Conservation (phyloP, 1,140 invertebrate genomes). For the Bombus superbus region DNA sequence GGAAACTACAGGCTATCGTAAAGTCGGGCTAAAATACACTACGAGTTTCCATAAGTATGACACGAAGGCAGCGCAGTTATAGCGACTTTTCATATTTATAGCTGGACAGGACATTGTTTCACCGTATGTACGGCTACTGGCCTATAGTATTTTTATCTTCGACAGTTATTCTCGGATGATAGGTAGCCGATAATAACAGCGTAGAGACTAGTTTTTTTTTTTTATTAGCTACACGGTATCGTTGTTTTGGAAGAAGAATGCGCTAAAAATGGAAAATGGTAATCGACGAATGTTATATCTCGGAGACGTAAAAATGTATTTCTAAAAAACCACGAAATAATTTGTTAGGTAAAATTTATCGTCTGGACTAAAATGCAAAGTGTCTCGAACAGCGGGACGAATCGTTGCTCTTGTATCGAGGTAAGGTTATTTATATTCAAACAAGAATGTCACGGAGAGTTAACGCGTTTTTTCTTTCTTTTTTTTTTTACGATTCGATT, state of each 20-base stretch:
- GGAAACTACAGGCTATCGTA: background rate
- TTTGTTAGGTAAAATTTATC: background rate
- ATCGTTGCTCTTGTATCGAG: background rate
- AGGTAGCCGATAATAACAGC: conserved; percentile 12
- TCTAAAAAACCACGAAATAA: background rate
- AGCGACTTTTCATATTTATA: conserved; percentile 40
- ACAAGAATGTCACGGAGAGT: background rate
- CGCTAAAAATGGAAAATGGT: background rate
- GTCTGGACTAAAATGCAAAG: background rate
- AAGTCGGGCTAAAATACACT: conserved; percentile 20
- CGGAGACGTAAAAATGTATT: background rate
- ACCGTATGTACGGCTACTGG: conserved; percentile 5
- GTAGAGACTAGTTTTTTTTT: conserved; percentile 3
- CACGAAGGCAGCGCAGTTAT: background rate
- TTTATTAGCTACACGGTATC: background rate
- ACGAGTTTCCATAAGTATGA: conserved; percentile 1
- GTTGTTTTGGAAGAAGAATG: background rate
- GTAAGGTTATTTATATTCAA: background rate
- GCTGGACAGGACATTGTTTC: conserved; percentile 2
- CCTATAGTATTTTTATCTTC: conserved; percentile 24
- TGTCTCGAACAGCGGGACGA: background rate
- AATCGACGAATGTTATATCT: background rate
- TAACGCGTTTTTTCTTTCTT: background rate
- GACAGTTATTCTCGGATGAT: conserved; percentile 17
- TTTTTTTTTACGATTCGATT: background rate